Base-by-base conservation (phyloP, 2,797 vertebrate genomes). In the Paedocypris micromegethes region DNA sequence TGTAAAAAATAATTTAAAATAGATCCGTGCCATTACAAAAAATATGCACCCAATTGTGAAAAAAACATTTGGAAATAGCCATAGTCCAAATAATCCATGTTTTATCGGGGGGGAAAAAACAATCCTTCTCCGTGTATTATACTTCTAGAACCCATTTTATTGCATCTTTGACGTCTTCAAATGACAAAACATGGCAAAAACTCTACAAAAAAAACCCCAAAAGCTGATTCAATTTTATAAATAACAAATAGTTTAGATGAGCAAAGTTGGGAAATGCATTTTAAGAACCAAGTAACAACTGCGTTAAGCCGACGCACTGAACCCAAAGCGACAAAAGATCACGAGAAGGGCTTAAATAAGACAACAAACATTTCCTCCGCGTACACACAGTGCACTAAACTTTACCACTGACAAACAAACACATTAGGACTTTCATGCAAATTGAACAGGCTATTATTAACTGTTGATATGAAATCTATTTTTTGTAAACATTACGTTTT, bases 361-460 rank as follows among this genome's bases (percentile, higher is more conserved):
- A 52, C 42, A 73, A 77, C 46, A 58, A 62, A 48, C 64, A 64
- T 59, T 47, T 60, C 45, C 23, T 68, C 65, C 57, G 47, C 49
- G 75, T 71, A 74, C 74, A 77, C 74, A 72, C 47, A 72, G 75
- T 79, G 76, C 72, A 78, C 74, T 76, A 72, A 69, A 72, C 23
- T 73, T 79, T 70, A 77, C 58, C 62, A 62, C 68, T 66, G 71
- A 66, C 57, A 63, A 59, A 67, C 63, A 75, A 42, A 43, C 58
- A 52, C 54, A 55, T 72, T 66, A 58, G 62, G 73, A 74, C 52
- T 44, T 62, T 59, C 67, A 76, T 68, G 70, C 63, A 68, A 66
- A 69, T 55, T 64, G 48, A 50, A 72, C 58, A 50, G 23, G 64
- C 44, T 52, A 51, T 57, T 8, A n/a, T 58, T 40, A 70, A 65